phyloP scores from a whole-genome alignment of 1,140 invertebrate species.

The Eueides isabella region DNA sequence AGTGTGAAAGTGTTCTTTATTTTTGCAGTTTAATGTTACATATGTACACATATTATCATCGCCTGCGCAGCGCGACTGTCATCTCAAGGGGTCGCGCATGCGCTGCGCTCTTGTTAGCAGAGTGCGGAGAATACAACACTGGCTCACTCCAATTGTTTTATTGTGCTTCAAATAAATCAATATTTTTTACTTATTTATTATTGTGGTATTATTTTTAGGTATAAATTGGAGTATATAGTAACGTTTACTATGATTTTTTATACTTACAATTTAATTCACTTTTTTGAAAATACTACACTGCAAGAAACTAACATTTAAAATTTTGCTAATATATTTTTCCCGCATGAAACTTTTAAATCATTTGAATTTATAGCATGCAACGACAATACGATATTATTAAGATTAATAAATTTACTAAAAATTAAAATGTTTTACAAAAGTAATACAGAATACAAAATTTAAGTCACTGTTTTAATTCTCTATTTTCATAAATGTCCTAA shows the following conservation, averaged over 20 bases:
- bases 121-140: slow-evolving; percentile 54
- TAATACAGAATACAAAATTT: neutral
- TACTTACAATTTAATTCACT: too few species aligned
- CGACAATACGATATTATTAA: too few species aligned
- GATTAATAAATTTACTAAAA: neutral
- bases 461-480: neutral
- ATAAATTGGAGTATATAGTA: too few species aligned
- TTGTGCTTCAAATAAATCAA: neutral
- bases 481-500: neutral
- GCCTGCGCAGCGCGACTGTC: slow-evolving; percentile 66
- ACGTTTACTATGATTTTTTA: too few species aligned
- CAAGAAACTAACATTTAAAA: too few species aligned
- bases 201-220: neutral
- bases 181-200: neutral
- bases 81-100: slow-evolving; percentile 52
- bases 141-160: slow-evolving; percentile 43
- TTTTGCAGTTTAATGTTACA: slow-evolving; percentile 82
- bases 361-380: too few species aligned
- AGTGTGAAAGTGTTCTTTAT: slow-evolving; percentile 82
- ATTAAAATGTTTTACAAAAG: neutral
- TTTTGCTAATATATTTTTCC: too few species aligned
- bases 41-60: slow-evolving; percentile 80
- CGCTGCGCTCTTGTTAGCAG: slow-evolving; percentile 56
- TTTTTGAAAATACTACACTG: too few species aligned
- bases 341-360: too few species aligned